Evolutionary conservation across 2,797 vertebrate genomes (phyloP), one percentile per base, ranked within the genome.

Genomic region (Anas capensis): DNA sequence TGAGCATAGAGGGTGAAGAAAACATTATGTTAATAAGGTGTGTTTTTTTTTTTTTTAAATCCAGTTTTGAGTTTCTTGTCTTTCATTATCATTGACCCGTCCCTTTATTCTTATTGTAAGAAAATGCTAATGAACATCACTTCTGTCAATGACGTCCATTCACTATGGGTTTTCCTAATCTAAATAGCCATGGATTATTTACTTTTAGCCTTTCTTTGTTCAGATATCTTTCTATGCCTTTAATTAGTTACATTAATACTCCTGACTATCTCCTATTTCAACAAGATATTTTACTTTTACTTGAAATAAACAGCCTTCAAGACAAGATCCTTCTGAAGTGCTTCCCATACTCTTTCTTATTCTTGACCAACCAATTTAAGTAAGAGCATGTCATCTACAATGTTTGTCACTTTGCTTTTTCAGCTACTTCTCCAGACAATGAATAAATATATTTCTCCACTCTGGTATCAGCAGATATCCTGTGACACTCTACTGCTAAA

Each of bases 321-420:
- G 44, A 51, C 10, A 82, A 82, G 26, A 70, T 21, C 18, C 24
- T 73, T 90, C 64, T 62, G 6, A 92, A 92, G 36, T 51, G 72
- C 26, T 65, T 82, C 38, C 36, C 13, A 71, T 0, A 5, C 14
- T 27, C n/a, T 61, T 86, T n/a, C 51, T 9, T 70, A 29, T 75
- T 87, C 76, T 79, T 82, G 73, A 84, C 80, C 82, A 86, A 49
- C 80, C 82, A 84, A 49, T 33, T 81, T 92, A 70, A 93, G 89
- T 75, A 93, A 87, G 1, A 91, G 54, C 13, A 76, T 1, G 6
- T 73, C 77, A 77, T 42, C 85, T 82, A 66, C 31, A 82, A 69
- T 79, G 91, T 92, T 72, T 94, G 89, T 73, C 82, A 88, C 80
- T 33, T 82, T 73, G 56, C 18, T 88, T 90, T 92, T 94, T 80